phyloP scores from a whole-genome alignment of 2,797 vertebrate species.

The Chromobotia macracanthus region DNA sequence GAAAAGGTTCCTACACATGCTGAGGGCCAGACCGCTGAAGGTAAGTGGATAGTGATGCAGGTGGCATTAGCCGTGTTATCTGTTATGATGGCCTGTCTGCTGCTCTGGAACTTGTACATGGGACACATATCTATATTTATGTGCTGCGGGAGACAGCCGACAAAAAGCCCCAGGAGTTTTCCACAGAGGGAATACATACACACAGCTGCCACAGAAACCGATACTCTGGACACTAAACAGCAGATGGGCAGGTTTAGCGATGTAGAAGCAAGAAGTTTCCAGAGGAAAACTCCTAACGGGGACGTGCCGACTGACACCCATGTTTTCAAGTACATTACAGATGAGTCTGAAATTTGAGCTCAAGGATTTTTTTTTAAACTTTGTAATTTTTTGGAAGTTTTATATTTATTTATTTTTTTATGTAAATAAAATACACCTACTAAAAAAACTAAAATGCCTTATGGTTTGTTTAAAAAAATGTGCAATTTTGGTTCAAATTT shows the following conservation, averaged over 20 bases:
- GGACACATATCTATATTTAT: constrained; percentile 49
- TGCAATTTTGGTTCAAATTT: no score
- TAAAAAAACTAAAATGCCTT: not conserved
- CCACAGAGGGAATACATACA: not conserved
- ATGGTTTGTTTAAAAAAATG: not conserved
- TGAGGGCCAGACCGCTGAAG: constrained; percentile 23
- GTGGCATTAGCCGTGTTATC: constrained; percentile 68
- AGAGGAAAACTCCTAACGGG: constrained; percentile 16
- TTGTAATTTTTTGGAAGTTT: not conserved
- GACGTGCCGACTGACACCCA: not conserved
- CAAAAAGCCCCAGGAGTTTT: constrained; percentile 13
- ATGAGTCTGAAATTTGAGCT: constrained; percentile 79
- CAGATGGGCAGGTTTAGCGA: constrained; percentile 6
- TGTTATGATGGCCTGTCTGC: constrained; percentile 65
- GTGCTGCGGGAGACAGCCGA: constrained; percentile 17
- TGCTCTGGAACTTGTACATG: constrained; percentile 73
- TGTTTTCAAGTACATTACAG: constrained; percentile 73
- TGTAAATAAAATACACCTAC: not conserved
- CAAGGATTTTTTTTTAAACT: constrained; percentile 36
- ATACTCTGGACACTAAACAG: constrained; percentile 9
- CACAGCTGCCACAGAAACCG: not conserved
- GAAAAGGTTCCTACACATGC: constrained; percentile 18
- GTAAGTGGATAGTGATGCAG: constrained; percentile 63
- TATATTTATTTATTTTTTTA: constrained; percentile 41
- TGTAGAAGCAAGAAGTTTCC: constrained; percentile 19